Evolutionary conservation across 2,888 invertebrate genomes (phyloP), one percentile per base, ranked within the genome.

Genomic region (Parascotia fuliginaria): DNA sequence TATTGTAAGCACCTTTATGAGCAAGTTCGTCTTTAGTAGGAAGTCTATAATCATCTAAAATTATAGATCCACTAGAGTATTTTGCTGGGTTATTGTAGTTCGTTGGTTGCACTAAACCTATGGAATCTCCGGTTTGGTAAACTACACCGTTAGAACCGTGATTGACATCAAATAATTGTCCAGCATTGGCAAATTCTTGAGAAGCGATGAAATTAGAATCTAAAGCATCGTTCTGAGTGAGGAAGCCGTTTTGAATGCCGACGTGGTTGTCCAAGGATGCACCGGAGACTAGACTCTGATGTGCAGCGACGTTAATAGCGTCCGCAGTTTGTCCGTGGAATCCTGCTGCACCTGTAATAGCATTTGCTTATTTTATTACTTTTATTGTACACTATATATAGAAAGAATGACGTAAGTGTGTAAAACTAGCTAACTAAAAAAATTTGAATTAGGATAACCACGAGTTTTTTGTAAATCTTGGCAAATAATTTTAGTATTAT

Each of bases 301-400:
- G 92, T 34, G 83, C 92, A 0, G 92, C 92, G 0, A 92, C 79
- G 70, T 92, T 92, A 11, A 92, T 78, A 0, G 89, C 77, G 39
- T 92, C 88, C 0, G 91, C 92, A 16, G 92, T 89, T 59, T 89
- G 85, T 0, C 92, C 92, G 54, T 86, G 81, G 73, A 84, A 92
- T 2, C 92, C 91, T 27, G 85, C 80, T 43, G 90, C 88, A 43
- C 92, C 92, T 92, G 77, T 0, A 37, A 79, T 72, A 31, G 9
- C 24, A 14, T 3, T 24, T 3, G 7, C 5, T 19, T 38, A 22
- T 11, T 27, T n/a, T 19, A 19, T 2, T n/a, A n/a, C n/a, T n/a
- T n/a, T n/a, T n/a, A n/a, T n/a, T n/a, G n/a, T n/a, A n/a, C n/a
- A n/a, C n/a, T n/a, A n/a, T n/a, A n/a, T n/a, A n/a, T n/a, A n/a